Percentiles rank a stretch among this genome's conserved stretches.
phyloP scores from a whole-genome alignment of 1,140 invertebrate genomes.

The Parapsyche elsis region DNA sequence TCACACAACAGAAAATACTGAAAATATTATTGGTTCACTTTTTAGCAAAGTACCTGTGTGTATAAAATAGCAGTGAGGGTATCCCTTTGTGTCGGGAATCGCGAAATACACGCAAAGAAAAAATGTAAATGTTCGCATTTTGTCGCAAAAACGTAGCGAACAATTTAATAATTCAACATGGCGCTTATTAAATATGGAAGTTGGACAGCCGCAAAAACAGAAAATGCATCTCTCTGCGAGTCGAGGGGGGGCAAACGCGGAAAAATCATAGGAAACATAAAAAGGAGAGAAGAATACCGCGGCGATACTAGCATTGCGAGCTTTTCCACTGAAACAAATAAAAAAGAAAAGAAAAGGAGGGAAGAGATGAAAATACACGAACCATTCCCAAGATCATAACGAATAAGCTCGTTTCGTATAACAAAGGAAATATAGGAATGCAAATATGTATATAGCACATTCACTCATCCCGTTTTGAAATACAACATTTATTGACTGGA shows the following conservation, averaged over 20 bases:
- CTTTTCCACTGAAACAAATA: constrained; percentile 10
- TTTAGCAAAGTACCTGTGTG: no score
- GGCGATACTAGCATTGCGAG: neutral
- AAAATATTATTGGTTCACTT: no score
- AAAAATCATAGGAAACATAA: constrained; percentile 15
- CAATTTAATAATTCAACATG: constrained; percentile 26
- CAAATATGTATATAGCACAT: neutral
- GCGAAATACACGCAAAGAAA: neutral
- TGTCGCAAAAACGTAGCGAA: neutral
- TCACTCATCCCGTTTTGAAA: no score
- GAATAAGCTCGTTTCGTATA: constrained; percentile 1
- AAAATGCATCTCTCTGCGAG: constrained; percentile 12
- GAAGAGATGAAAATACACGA: neutral
- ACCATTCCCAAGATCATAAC: neutral
- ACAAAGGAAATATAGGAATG: neutral
- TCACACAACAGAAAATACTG: no score
- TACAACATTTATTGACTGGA: neutral
- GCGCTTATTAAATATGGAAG: constrained; percentile 18
- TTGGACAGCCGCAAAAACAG: neutral
- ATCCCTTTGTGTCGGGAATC: neutral
- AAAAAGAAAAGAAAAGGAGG: neutral
- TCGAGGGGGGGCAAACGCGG: neutral
- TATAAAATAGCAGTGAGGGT: no score
- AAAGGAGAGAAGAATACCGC: neutral
- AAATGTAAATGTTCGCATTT: constrained; percentile 18